Base-by-base conservation (phyloP, 1,140 invertebrate species). In the Drosophila ercepeae region DNA sequence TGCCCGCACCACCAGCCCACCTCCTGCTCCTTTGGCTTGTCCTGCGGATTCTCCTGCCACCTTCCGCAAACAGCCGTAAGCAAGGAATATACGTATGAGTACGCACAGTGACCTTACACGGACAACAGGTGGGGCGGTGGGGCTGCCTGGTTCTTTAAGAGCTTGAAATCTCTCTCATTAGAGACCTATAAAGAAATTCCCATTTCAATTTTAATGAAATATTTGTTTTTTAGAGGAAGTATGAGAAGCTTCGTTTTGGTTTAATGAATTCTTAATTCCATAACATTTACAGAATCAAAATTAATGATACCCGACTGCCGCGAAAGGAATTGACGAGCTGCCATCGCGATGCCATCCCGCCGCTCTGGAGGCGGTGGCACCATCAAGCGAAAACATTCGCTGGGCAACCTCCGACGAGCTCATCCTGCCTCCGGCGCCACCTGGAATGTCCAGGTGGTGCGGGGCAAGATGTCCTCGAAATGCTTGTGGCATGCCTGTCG, bases 401-500 rank as follows among this genome's bases (percentile, higher is more conserved):
- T 93, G 71, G 93, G 93, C 25, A 93, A 93, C 82, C 90, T 95
- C 63, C 92, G 94, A 51, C 91, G 94, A 23, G 94, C 94, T 32
- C 94, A 94, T 92, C 94, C 94, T 39, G 94, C 94, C 49, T 94
- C 94, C 19, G 94, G 94, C 36, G 94, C 94, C 78, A 94, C 94
- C 84, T 95, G 94, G 94, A 95, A 95, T 72, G 94, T 95, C 61
- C 94, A 95, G 92, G 94, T 95, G 90, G 90, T 96, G 71, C 93
- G 94, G 65, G 95, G 96, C 50, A 97, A 97, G 92, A 96, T 97
- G 92, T 96, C 96, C 73, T 96, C 95, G 18, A 93, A 95, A 78
- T 98, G 97, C 90, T 93, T 97, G 60, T 97, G 97, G 96, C 96
- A 97, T 88, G 96, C 96, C 19, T 97, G 96, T 90, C 96, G 97